These are phyloP conservation scores for Rutpela maculata DNA, from an alignment of 2,888 invertebrate genomes.

Conservation along the genomic window DNA sequence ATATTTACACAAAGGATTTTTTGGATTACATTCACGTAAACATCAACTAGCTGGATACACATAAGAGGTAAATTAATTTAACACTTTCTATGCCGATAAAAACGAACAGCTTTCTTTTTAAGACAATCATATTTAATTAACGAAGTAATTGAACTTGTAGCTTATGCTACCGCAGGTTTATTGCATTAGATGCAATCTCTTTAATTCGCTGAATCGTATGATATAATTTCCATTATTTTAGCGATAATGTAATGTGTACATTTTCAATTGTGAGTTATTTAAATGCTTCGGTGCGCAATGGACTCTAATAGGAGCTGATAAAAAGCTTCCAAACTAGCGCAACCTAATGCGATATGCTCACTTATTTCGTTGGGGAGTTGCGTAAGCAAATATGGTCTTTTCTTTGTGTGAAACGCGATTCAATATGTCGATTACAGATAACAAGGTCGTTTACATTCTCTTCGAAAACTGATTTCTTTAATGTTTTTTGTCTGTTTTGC, in stretches of 20 bases:
- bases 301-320: conserved; percentile 28
- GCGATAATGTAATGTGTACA: neutral
- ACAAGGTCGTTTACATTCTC: conserved; percentile 70
- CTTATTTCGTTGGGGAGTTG: conserved; percentile 53
- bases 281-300: conserved; percentile 41
- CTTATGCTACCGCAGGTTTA: neutral
- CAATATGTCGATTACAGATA: conserved; percentile 68
- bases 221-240: conserved; percentile 18
- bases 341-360: conserved; percentile 39
- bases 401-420: conserved; percentile 67
- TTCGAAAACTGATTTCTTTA: conserved; percentile 66
- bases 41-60: conserved; percentile 15
- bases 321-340: conserved; percentile 29
- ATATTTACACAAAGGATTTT: conserved; percentile 21
- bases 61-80: conserved; percentile 29
- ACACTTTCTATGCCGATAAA: neutral
- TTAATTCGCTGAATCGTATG: neutral
- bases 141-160: neutral
- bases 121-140: neutral
- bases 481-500: conserved; percentile 44
- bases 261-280: conserved; percentile 23
- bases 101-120: neutral
- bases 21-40: conserved; percentile 26
- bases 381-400: conserved; percentile 66
- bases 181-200: neutral